Evolutionary conservation across 2,888 invertebrate species (phyloP).

Genomic region (Syrista parreyssii): DNA sequence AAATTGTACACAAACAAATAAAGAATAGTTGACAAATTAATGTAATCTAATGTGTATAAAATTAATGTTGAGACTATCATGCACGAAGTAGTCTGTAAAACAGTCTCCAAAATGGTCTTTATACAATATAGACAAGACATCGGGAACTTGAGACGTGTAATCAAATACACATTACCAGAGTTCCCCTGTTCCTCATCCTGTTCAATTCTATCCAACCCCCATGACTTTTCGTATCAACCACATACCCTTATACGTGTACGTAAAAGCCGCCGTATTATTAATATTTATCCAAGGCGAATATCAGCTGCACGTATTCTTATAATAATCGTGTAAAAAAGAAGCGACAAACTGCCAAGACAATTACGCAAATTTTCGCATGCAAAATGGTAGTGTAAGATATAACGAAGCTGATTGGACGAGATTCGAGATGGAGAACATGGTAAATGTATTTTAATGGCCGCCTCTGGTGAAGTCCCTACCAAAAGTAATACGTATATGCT

Average conservation of each 20-base stretch:
- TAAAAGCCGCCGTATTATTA: not conserved
- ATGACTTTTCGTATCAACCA: slow-evolving; percentile 22
- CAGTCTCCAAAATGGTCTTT: slow-evolving; percentile 45
- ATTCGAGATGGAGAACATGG: not conserved
- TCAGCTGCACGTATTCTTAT: not conserved
- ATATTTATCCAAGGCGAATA: not conserved
- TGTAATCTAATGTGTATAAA: too few relatives aligned
- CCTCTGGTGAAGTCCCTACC: not conserved
- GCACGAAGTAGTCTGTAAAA: not conserved
- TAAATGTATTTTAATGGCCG: not conserved
- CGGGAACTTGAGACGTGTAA: slow-evolving; percentile 45
- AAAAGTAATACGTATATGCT: not conserved
- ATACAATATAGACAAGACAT: slow-evolving; percentile 13
- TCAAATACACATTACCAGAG: slow-evolving; percentile 60
- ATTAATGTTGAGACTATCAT: not conserved
- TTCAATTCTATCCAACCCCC: slow-evolving; percentile 12
- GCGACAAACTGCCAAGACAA: not conserved
- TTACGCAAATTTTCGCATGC: not conserved
- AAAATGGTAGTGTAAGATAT: not conserved
- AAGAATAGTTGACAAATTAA: too few relatives aligned
- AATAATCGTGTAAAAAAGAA: not conserved
- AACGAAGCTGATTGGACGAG: not conserved
- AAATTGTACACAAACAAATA: not conserved
- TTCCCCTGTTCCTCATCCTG: slow-evolving; percentile 27
- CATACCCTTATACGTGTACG: slow-evolving; percentile 14